phyloP scores from a whole-genome alignment of 2,888 invertebrate genomes.

The Poecilobothrus nobilitatus region DNA sequence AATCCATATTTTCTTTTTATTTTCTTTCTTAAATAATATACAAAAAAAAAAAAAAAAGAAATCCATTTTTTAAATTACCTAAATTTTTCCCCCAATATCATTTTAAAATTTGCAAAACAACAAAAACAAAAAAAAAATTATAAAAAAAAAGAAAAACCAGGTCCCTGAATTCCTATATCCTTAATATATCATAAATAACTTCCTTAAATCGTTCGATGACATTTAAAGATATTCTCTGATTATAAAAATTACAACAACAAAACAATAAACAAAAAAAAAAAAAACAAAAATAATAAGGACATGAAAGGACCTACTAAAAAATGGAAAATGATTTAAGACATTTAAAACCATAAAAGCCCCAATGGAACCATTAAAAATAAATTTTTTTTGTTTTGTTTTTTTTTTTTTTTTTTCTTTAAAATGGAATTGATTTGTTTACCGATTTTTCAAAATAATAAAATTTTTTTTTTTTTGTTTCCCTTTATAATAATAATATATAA shows the following conservation, averaged over 20 bases:
- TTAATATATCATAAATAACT: conserved; percentile 3
- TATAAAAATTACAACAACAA: not conserved
- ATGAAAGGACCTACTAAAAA: not conserved
- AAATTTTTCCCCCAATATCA: too few relatives aligned
- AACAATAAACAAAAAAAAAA: not conserved
- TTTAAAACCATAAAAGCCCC: conserved; percentile 5
- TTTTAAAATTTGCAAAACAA: too few relatives aligned
- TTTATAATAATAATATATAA: too few relatives aligned
- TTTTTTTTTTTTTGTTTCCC: too few relatives aligned
- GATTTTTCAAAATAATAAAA: not conserved
- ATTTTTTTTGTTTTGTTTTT: not conserved
- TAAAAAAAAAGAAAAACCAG: too few relatives aligned
- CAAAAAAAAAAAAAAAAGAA: too few relatives aligned
- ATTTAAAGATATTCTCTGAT: conserved; percentile 4
- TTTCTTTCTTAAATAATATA: too few relatives aligned
- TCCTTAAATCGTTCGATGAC: conserved; percentile 1
- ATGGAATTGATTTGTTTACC: conserved; percentile 6
- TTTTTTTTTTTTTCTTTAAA: not conserved
- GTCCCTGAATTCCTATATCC: not conserved
- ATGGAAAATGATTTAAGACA: not conserved
- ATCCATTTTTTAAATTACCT: too few relatives aligned
- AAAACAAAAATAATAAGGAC: not conserved
- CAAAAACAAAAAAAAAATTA: too few relatives aligned
- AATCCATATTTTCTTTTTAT: too few relatives aligned
- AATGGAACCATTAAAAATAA: not conserved